These are phyloP conservation scores for Atherinomorus stipes DNA, from an alignment of 2,113 vertebrate species.

Conservation along the genomic window DNA sequence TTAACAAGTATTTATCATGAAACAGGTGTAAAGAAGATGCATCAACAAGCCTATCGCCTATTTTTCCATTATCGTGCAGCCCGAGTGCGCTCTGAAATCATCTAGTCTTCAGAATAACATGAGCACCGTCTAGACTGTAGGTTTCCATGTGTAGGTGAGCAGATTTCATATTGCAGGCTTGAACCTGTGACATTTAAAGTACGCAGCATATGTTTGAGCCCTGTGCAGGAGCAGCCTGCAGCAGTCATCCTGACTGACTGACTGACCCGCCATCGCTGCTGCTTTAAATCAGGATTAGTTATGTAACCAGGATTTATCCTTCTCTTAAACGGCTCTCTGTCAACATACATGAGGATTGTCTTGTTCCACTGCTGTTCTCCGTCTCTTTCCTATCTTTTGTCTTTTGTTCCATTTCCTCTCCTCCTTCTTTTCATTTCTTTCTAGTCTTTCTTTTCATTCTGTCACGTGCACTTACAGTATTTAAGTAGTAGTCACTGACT, in stretches of 20 bases:
- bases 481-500: too few relatives aligned
- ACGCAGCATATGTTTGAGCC: neutral
- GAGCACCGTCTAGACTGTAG: neutral
- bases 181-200: constrained; percentile 12
- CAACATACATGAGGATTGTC: constrained; percentile 44
- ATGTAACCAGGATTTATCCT: constrained; percentile 63
- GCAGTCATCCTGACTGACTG: constrained; percentile 39
- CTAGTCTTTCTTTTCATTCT: constrained; percentile 4
- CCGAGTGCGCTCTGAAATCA: neutral
- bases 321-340: constrained; percentile 50
- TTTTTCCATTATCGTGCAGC: too few relatives aligned
- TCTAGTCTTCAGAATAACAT: neutral
- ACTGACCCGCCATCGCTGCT: constrained; percentile 42
- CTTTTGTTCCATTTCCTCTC: neutral
- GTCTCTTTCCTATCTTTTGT: neutral
- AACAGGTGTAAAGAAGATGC: too few relatives aligned
- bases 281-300: constrained; percentile 74
- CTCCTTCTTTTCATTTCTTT: neutral
- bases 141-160: too few relatives aligned
- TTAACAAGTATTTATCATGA: too few relatives aligned
- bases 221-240: neutral
- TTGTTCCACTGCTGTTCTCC: neutral
- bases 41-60: too few relatives aligned
- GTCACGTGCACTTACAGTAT: too few relatives aligned
- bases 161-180: neutral